phyloP scores from a whole-genome alignment of 2,113 vertebrate species.

The Chunga burmeisteri region DNA sequence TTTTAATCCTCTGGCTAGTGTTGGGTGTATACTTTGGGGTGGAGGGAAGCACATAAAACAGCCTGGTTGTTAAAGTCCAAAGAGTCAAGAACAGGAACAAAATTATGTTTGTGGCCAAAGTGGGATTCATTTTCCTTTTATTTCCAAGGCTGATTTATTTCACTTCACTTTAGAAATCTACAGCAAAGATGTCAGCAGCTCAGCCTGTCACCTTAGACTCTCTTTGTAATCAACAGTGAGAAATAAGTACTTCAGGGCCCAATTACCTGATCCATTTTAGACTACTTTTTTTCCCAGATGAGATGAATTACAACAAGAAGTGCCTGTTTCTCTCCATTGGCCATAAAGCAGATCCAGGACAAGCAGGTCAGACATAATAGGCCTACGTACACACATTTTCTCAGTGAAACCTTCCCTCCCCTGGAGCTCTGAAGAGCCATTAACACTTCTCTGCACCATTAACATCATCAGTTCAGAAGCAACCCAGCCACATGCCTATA shows the following conservation, averaged over 20 bases:
- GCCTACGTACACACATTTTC: neutral
- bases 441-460: neutral
- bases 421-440: neutral
- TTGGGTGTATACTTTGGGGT: neutral
- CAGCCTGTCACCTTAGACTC: neutral
- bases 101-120: neutral
- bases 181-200: neutral
- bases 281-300: neutral
- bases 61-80: neutral
- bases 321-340: neutral
- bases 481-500: neutral
- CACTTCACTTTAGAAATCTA: neutral
- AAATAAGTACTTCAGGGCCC: neutral
- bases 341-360: neutral
- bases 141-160: neutral
- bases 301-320: neutral
- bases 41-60: neutral
- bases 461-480: neutral
- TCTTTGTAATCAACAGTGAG: neutral
- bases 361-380: neutral
- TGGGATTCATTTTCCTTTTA: neutral
- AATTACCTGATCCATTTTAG: neutral
- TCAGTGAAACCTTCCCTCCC: neutral
- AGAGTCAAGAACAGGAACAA: neutral
- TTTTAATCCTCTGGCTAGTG: neutral